These are phyloP conservation scores for Crotalus horridus DNA, from an alignment of 2,113 vertebrate species.

Conservation along the genomic window DNA sequence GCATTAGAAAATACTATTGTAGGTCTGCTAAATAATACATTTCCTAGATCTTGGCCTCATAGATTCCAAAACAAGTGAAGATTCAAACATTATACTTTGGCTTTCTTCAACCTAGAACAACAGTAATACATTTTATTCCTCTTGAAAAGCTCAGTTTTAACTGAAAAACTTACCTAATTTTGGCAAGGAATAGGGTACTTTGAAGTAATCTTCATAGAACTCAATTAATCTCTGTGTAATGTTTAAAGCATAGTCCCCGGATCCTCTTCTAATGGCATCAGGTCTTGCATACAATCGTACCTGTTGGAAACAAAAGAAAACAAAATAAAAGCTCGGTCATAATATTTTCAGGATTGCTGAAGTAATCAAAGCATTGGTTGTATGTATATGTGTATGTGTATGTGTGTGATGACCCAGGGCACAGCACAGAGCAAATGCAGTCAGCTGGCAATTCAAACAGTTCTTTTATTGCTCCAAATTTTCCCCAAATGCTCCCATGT, in stretches of 20 bases:
- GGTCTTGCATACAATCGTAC: constrained; percentile 93
- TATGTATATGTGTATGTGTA: too few relatives aligned
- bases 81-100: neutral
- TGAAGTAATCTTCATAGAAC: constrained; percentile 99
- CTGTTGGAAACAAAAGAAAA: constrained; percentile 67
- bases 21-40: constrained; percentile 45
- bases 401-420: too few relatives aligned
- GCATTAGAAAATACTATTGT: constrained; percentile 45
- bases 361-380: constrained; percentile 18
- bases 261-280: constrained; percentile 91
- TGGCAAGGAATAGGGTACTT: constrained; percentile 96
- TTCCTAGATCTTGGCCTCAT: constrained; percentile 49
- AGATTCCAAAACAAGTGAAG: constrained; percentile 5
- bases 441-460: too few relatives aligned
- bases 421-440: too few relatives aligned
- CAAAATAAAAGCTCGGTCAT: constrained; percentile 38
- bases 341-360: constrained; percentile 45
- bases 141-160: constrained; percentile 15
- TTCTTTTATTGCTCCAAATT: too few relatives aligned
- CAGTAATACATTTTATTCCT: neutral
- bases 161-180: constrained; percentile 89
- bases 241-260: constrained; percentile 93
- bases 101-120: neutral
- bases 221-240: constrained; percentile 94
- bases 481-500: too few relatives aligned